Evolutionary conservation across 2,113 vertebrate genomes (phyloP).

Genomic region (Engystomops pustulosus): DNA sequence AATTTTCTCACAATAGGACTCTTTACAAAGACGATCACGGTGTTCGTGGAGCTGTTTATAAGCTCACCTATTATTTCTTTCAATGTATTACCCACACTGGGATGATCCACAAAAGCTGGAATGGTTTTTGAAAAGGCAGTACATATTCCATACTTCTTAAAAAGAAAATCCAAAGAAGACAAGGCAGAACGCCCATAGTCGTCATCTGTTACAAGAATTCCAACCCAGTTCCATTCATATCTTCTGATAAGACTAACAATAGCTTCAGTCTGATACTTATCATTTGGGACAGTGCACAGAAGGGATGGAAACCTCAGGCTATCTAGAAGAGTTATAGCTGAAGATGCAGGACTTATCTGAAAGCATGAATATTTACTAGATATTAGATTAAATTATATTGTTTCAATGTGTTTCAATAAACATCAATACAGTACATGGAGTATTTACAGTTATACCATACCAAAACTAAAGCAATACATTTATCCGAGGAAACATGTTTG

Average conservation of each 20-base stretch:
- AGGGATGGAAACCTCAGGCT: conserved; percentile 66
- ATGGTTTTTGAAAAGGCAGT: conserved; percentile 65
- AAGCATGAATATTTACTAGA: not conserved
- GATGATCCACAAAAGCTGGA: conserved; percentile 61
- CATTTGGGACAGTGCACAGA: conserved; percentile 72
- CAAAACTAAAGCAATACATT: too few relatives aligned
- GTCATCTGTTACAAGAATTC: conserved; percentile 70
- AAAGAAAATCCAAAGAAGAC: conserved; percentile 64
- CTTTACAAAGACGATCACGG: conserved; percentile 70
- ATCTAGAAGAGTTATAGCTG: conserved; percentile 68
- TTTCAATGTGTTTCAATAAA: too few relatives aligned
- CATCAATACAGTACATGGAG: too few relatives aligned
- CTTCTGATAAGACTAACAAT: conserved; percentile 64
- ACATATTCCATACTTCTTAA: conserved; percentile 64
- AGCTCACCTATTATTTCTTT: conserved; percentile 60
- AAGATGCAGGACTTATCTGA: conserved; percentile 70
- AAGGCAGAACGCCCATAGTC: conserved; percentile 70
- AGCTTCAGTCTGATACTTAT: conserved; percentile 70
- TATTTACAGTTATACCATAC: too few relatives aligned
- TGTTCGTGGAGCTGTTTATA: conserved; percentile 62
- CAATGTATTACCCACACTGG: conserved; percentile 28
- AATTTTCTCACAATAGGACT: conserved; percentile 64
- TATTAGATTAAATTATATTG: too few relatives aligned
- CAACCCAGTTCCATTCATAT: conserved; percentile 73
- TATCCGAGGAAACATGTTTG: too few relatives aligned